A percentile compares a stretch with the other conserved stretches of the same genome.
Evolutionary conservation across 1,140 invertebrate species (phyloP).

Genomic region (Heliothis subflexa): DNA sequence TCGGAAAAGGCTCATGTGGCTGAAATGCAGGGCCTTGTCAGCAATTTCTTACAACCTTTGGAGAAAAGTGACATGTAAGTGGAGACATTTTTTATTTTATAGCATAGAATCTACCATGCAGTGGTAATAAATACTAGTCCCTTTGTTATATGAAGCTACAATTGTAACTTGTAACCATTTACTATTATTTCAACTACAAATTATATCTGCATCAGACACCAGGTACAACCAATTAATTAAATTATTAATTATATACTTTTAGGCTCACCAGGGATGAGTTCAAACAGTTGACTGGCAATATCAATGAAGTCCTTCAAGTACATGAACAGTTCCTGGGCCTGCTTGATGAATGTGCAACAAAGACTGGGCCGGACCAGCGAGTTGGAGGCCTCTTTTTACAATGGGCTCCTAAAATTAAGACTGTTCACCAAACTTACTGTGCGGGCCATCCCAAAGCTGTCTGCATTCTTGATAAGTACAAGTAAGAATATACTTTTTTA

Average conservation of each 20-base stretch:
- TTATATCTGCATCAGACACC: too few species aligned
- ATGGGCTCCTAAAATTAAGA: constrained; percentile 94
- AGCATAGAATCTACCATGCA: background rate
- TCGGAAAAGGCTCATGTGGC: constrained; percentile 96
- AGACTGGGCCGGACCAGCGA: constrained; percentile 91
- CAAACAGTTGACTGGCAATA: constrained; percentile 94
- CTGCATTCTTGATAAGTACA: constrained; percentile 95
- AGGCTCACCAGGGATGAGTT: constrained; percentile 95
- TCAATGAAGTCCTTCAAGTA: constrained; percentile 93
- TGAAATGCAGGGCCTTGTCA: constrained; percentile 94
- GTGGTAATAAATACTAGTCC: too few species aligned
- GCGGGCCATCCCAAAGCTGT: constrained; percentile 97
- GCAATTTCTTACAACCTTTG: constrained; percentile 94
- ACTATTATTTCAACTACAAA: too few species aligned
- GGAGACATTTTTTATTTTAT: constrained; percentile 54
- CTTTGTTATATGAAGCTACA: too few species aligned
- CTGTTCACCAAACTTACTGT: constrained; percentile 95
- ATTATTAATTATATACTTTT: constrained; percentile 58
- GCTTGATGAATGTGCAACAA: constrained; percentile 91
- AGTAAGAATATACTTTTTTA: constrained; percentile 86
- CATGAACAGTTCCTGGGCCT: constrained; percentile 93
- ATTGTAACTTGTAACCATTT: too few species aligned
- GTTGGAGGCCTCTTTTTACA: constrained; percentile 97
- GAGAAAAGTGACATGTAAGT: constrained; percentile 94
- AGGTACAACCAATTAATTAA: background rate